These are phyloP conservation scores for Triplophysa rosa DNA, from an alignment of 2,113 vertebrate species.

Conservation along the genomic window DNA sequence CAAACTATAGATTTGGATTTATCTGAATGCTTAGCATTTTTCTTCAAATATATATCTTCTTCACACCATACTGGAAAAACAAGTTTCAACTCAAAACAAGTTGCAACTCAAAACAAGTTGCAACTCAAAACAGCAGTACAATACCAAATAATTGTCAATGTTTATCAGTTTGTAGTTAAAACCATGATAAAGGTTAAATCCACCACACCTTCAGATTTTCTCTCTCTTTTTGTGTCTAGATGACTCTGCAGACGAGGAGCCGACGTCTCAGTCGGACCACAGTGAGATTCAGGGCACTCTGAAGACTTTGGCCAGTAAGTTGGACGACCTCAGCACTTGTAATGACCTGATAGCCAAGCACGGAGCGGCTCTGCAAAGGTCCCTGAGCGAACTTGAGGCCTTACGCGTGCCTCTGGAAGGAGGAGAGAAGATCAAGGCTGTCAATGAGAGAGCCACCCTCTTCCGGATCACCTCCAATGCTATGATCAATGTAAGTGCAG, in stretches of 20 bases:
- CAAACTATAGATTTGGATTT: too few species aligned
- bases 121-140: too few species aligned
- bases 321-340: slow-evolving; percentile 93
- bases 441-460: slow-evolving; percentile 93
- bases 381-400: slow-evolving; percentile 91
- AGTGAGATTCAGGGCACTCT: slow-evolving; percentile 87
- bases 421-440: slow-evolving; percentile 91
- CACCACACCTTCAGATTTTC: slow-evolving; percentile 4
- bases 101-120: too few species aligned
- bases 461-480: slow-evolving; percentile 99
- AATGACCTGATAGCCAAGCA: slow-evolving; percentile 97
- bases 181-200: neutral
- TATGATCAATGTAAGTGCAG: slow-evolving; percentile 87
- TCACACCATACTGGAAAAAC: too few species aligned
- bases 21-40: too few species aligned
- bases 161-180: too few species aligned
- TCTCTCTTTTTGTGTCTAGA: slow-evolving; percentile 69
- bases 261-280: slow-evolving; percentile 85
- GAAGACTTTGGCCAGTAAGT: slow-evolving; percentile 87
- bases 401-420: slow-evolving; percentile 85
- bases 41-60: too few species aligned
- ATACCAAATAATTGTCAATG: too few species aligned
- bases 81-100: too few species aligned
- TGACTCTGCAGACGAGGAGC: slow-evolving; percentile 95
- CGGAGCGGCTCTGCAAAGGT: slow-evolving; percentile 92